Base-by-base conservation (phyloP, 1,140 invertebrate species). In the Drosophila tani region DNA sequence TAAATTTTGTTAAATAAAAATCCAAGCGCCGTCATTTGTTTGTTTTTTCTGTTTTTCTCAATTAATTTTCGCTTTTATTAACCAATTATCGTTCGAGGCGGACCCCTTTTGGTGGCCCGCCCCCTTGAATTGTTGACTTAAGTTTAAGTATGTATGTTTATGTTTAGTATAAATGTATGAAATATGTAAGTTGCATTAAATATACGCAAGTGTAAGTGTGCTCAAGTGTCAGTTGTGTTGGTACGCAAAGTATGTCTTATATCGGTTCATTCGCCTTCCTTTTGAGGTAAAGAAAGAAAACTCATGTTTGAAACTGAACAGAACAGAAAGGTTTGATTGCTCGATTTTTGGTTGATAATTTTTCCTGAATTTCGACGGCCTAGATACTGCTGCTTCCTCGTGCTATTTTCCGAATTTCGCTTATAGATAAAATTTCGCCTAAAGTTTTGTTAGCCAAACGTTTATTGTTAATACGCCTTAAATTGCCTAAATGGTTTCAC, bases 391-490 rank as follows among this genome's bases (percentile, higher is more conserved):
- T 53, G 47, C 51, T 70, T 40, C 62, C 64, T 58, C 57, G 35
- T 56, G 62, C 68, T 68, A 77, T 76, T 76, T 79, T 82, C 71
- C 57, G 2, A 69, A 80, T 79, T 79, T 79, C 64, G 76, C 76
- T 70, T 85, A 81, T 75, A 59, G 27, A 73, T 71, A 82, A 85
- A 91, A 91, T 91, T 91, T 91, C 81, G 84, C 88, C 90, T 91
- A 91, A 92, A 86, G 73, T 77, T 90, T 91, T 81, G 70, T 77
- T 84, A 66, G 84, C 83, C 81, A 88, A 87, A 87, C 81, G 84
- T 90, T 92, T 92, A 92, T 92, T 92, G 91, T 92, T 92, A 92
- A 92, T 91, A 67, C 77, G 91, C 91, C 91, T 92, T 90, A 92
- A 92, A 92, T 92, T 92, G 90, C 87, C 91, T 92, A 92, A 92